phyloP scores from a whole-genome alignment of 2,113 vertebrate genomes.

The Empidonax alnorum region DNA sequence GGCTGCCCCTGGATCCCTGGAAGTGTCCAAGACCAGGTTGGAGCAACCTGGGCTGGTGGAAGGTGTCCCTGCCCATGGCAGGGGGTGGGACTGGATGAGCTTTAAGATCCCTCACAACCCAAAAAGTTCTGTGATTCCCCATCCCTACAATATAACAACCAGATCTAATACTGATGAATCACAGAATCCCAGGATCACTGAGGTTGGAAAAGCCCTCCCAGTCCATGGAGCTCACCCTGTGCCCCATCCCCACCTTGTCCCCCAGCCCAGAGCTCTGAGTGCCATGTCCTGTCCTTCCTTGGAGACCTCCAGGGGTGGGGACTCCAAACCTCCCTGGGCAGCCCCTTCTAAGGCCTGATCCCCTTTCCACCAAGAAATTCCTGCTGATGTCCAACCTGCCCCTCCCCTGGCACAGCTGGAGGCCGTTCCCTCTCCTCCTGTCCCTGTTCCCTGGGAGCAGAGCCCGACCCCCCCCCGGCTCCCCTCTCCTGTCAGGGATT shows the following conservation, averaged over 20 bases:
- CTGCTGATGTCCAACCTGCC: background rate
- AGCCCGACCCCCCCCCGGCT: background rate
- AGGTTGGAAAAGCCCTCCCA: background rate
- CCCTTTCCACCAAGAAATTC: background rate
- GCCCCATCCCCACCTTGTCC: background rate
- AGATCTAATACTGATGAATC: background rate
- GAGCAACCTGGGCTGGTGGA: background rate
- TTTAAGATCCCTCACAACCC: background rate
- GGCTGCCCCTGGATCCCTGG: background rate
- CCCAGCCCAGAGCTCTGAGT: background rate
- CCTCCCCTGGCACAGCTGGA: background rate
- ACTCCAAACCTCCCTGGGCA: background rate
- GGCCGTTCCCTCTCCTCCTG: background rate
- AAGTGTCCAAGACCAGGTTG: background rate
- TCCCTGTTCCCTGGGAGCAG: background rate
- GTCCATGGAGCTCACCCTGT: background rate
- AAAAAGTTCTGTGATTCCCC: background rate
- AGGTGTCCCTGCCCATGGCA: background rate
- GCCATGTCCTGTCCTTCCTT: rapidly evolving
- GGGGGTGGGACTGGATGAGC: background rate
- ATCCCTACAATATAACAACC: rapidly evolving
- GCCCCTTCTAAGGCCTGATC: too few relatives aligned
- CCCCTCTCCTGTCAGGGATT: background rate
- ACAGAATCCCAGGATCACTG: background rate
- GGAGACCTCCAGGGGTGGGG: background rate